Conservation (phyloP, 2,113 vertebrate genomes). For the Cyprinodon brontotheroides region DNA sequence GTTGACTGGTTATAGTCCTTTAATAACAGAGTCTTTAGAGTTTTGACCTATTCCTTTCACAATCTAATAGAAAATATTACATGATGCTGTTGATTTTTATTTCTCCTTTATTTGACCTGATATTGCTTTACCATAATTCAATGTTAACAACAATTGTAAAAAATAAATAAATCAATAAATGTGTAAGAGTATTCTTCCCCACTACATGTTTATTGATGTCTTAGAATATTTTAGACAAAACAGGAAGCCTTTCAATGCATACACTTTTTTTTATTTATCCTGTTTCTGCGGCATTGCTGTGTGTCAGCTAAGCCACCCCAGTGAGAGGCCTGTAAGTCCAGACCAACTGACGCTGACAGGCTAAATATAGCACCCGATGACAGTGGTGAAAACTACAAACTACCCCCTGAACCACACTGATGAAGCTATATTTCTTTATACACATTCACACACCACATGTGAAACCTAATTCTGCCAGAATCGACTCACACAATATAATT, state of each 20-base stretch:
- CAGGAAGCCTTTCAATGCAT: slow-evolving; percentile 37
- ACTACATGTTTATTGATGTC: slow-evolving; percentile 11
- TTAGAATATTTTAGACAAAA: slow-evolving; percentile 36
- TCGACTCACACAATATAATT: slow-evolving; percentile 26
- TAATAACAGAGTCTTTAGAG: neutral
- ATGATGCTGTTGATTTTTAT: neutral
- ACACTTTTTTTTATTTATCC: slow-evolving; percentile 20
- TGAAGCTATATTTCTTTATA: slow-evolving; percentile 23
- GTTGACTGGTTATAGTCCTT: neutral
- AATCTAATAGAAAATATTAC: neutral
- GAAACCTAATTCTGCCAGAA: slow-evolving; percentile 28
- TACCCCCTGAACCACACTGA: slow-evolving; percentile 32
- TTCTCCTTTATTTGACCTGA: neutral
- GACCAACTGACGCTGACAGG: slow-evolving; percentile 55
- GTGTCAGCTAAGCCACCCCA: slow-evolving; percentile 50
- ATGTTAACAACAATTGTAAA: neutral
- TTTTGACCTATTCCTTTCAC: neutral
- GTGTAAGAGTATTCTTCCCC: neutral
- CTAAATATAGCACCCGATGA: slow-evolving; percentile 74
- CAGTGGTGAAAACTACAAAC: slow-evolving; percentile 57
- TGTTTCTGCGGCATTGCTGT: slow-evolving; percentile 37
- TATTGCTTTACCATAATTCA: neutral
- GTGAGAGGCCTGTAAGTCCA: slow-evolving; percentile 64
- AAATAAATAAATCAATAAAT: no score
- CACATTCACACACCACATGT: neutral